Conservation (phyloP, 2,888 invertebrate genomes). For the Eristalinus sepulchralis region DNA sequence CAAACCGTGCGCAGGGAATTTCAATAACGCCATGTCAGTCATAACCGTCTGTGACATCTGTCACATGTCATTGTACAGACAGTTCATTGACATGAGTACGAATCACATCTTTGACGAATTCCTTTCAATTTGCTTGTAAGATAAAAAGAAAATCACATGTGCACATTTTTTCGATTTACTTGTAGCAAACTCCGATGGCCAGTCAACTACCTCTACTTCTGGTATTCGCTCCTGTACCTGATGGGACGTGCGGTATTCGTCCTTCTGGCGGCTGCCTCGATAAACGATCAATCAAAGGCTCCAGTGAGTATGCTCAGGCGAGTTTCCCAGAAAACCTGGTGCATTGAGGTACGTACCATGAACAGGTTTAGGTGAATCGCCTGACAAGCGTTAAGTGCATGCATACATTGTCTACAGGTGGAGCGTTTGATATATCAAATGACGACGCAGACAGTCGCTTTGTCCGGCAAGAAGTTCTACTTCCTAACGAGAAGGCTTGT, state of each 20-base stretch:
- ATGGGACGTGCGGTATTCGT: conserved; percentile 82
- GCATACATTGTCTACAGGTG: conserved; percentile 79
- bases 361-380: background rate
- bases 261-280: conserved; percentile 82
- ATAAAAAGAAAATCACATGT: background rate
- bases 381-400: background rate
- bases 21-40: background rate
- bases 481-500: conserved; percentile 83
- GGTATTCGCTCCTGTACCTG: conserved; percentile 83
- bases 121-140: background rate
- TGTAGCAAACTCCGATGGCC: conserved; percentile 79
- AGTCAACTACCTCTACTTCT: conserved; percentile 82
- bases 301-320: conserved; percentile 81
- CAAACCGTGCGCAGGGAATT: background rate
- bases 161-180: background rate
- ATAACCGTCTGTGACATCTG: background rate
- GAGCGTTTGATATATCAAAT: conserved; percentile 84
- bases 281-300: conserved; percentile 83
- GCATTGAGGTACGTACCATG: conserved; percentile 75
- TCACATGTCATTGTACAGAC: background rate
- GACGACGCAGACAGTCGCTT: conserved; percentile 82
- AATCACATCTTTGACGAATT: background rate
- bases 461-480: conserved; percentile 85
- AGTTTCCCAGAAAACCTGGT: conserved; percentile 77
- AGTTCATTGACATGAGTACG: background rate